Evolutionary conservation across 2,888 invertebrate genomes (phyloP), one percentile per base, ranked within the genome.

Genomic region (Sicus ferrugineus): DNA sequence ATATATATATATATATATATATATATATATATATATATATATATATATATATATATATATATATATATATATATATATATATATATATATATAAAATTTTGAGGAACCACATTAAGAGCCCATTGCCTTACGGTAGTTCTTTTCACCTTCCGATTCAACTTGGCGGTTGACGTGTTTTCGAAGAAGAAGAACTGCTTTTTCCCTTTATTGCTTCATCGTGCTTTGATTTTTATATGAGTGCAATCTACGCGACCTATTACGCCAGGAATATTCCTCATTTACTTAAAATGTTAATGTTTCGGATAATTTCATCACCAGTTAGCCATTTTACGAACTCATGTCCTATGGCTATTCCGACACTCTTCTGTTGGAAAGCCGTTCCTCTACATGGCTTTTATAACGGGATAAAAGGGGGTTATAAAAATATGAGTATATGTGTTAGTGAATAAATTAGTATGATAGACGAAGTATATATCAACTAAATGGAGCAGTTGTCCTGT

Each of bases 191-290:
- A n/a, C n/a, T n/a, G n/a, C n/a, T n/a, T n/a, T n/a, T n/a, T n/a
- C n/a, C n/a, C 26, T 42, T 56, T 58, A 28, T 42, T 59, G 26
- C 14, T 26, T 31, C 16, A 26, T 26, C 59, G 59, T 19, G 38
- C 46, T 58, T 28, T 58, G 14, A 46, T 46, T 46, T 46, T 46
- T 4, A 46, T 16, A n/a, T 46, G 46, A 3, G 11, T 46, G 46
- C 28, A 67, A 58, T 59, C 61, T 4, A 61, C 38, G 30, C 68
- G 61, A 42, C 52, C 61, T 26, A 68, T 68, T 7, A 50, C 68
- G 19, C 48, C 52, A 23, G 58, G 34, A 11, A 58, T 64, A 21
- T 58, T n/a, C 3, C 28, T 48, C 34, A 46, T 63, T 23, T 48
- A 30, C 16, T 23, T 21, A 54, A 54, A 54, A 16, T 46, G 6